Base-by-base conservation (phyloP, 2,113 vertebrate species). In the Vulpes vulpes region DNA sequence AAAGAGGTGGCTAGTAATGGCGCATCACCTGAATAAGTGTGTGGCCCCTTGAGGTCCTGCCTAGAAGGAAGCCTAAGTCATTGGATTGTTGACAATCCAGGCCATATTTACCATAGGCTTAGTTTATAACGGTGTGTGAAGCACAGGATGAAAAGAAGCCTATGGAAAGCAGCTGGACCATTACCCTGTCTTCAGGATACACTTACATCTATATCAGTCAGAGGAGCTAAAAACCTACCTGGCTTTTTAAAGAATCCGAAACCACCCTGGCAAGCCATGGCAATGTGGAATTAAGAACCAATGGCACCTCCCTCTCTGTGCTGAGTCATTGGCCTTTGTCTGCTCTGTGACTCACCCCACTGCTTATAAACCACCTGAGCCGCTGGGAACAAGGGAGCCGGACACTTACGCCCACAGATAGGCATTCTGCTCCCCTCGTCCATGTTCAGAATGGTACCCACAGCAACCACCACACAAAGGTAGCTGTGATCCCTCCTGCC, bases 301-400 rank as follows among this genome's bases (percentile, higher is more conserved):
- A 53, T 60, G 62, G 55, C 16, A 3, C 80, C 83, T 94, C 97
- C 87, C 57, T 64, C 79, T 25, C 3, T 3, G 2, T 14, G 76
- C 92, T 96, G 94, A 94, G 92, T 96, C 95, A 95, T 74, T n/a
- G 86, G 92, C 94, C 91, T 97, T 93, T 94, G 94, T 97, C 87
- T 85, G 81, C 71, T 88, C 35, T 35, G 20, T 97, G 98, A 97
- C 80, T 97, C 96, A 97, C 49, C 17, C 79, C 0, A 7, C 20
- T 89, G 95, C 62, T 80, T 51, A 60, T 35, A 93, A 89, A 49
- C 62, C 83, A 90, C 92, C 74, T 92, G 85, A 94, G 49, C 49
- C 38, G 27, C 6, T 35, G 69, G 55, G 78, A 97, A 73, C 11
- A 4, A 64, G 49, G 35, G 23, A 49, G 51, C 27, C 0, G 4